Base-by-base conservation (phyloP, 2,888 invertebrate species). In the Colletes collaris region DNA sequence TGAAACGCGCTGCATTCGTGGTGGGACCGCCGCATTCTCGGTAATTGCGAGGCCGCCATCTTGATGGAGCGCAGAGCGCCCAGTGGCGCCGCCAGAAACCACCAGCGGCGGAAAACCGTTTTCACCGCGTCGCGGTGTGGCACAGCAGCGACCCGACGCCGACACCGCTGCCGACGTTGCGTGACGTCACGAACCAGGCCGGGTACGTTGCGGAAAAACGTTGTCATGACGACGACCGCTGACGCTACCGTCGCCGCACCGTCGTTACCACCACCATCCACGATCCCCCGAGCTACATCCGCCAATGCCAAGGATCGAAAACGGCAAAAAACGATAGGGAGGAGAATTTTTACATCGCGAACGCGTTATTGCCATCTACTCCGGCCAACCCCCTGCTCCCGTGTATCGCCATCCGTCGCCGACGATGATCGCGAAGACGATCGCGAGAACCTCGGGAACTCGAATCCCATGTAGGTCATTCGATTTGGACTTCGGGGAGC, bases 171-270 rank as follows among this genome's bases (percentile, higher is more conserved):
- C 87, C 86, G 88, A 86, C 87, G 86, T 87, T 79, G 89, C 84
- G 88, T 91, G 90, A 91, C 91, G 91, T 91, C 91, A 91, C 88
- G 85, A 91, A 89, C 90, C 89, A 90, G 91, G 90, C 91, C 90
- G 90, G 89, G 90, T 88, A 91, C 91, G 90, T 91, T 91, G 91
- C 91, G 91, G 91, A 90, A 91, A 91, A 91, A 91, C 89, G 91
- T 91, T 88, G 91, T 88, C 91, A 91, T 91, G 90, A 87, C 89
- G 86, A 91, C 91, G 87, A 88, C 85, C 86, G 87, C 89, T 87
- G 89, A 89, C 87, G 87, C 87, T 87, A 87, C 82, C 77, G 80
- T 65, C 81, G 76, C 77, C 71, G 76, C 76, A 74, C 76, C 76
- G 73, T 62, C 74, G 78, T 80, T 75, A 68, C 76, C 81, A 74